phyloP scores from a whole-genome alignment of 2,797 vertebrate species.

The Clarias pachynema region DNA sequence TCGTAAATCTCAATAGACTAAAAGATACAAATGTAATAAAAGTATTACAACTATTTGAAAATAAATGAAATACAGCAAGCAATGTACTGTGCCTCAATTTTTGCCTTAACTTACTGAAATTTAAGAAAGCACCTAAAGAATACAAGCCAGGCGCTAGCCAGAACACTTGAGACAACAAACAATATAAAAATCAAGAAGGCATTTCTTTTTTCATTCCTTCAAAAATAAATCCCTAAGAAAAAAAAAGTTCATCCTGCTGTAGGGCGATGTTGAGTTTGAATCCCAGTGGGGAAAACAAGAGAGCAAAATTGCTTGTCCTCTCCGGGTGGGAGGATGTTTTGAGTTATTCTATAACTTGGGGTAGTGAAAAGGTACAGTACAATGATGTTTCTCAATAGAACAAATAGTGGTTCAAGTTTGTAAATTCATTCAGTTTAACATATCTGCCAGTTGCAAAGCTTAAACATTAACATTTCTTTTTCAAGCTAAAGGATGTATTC shows the following conservation, averaged over 20 bases:
- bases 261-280: not conserved
- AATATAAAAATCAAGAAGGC: not conserved
- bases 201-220: not conserved
- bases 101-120: not conserved
- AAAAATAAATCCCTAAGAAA: not conserved
- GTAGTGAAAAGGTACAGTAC: too few species aligned
- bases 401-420: too few species aligned
- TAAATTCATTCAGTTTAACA: too few species aligned
- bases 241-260: not conserved
- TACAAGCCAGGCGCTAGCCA: not conserved
- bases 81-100: not conserved
- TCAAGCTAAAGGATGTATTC: too few species aligned
- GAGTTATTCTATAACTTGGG: too few species aligned
- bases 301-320: not conserved
- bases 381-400: too few species aligned
- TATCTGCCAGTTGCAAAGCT: too few species aligned
- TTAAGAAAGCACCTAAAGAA: not conserved
- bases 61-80: not conserved
- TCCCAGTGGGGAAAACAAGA: not conserved
- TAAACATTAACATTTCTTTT: too few species aligned
- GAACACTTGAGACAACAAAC: not conserved
- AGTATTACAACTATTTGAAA: not conserved
- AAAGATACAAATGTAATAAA: not conserved
- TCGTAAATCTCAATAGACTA: not conserved
- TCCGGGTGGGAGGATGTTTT: not conserved